Base-by-base conservation (phyloP, 2,797 vertebrate species). In the Crypturellus tataupa region DNA sequence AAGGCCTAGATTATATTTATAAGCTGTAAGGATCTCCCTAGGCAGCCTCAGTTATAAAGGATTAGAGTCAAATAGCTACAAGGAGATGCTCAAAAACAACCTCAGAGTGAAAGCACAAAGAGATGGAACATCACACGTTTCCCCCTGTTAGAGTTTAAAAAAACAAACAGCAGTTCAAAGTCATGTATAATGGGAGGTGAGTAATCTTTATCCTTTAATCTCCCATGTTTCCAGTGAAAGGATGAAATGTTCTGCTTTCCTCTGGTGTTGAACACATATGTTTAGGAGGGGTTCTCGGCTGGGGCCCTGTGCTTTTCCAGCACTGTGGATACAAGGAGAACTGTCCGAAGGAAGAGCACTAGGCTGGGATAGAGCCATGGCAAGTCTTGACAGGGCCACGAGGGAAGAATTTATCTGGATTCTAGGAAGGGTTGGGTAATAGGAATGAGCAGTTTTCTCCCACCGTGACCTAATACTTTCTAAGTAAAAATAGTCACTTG, bases 21-120 rank as follows among this genome's bases (percentile, higher is more conserved):
- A 91, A 85, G 17, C 85, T 89, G 90, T n/a, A 89, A 94, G 91
- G 76, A 91, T 91, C 90, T 93, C 88, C 85, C 85, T 85, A 90
- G 91, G 88, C 87, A 80, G 85, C 35, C 78, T 90, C 67, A 51
- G 42, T 73, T 93, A 88, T 19, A 73, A 94, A 94, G 33, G 64
- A 81, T 64, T 77, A 0, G 0, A 91, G 80, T 80, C 80, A 87
- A 95, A 70, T 23, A 81, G 89, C 87, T 59, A 90, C 67, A 37
- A 85, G 93, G 87, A 95, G 89, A 90, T 92, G 87, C 89, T 85
- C 80, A 79, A 91, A 91, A 93, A 92, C 89, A 91, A 40, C 59
- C 84, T 76, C 55, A 9, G 44, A 69, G 62, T 70, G 40, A 53
- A 59, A 83, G 37, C 65, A 89, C 63, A 69, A 21, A 64, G 89